Base-by-base conservation (phyloP, 1,140 invertebrate genomes). In the Carcinoscorpius rotundicauda region DNA sequence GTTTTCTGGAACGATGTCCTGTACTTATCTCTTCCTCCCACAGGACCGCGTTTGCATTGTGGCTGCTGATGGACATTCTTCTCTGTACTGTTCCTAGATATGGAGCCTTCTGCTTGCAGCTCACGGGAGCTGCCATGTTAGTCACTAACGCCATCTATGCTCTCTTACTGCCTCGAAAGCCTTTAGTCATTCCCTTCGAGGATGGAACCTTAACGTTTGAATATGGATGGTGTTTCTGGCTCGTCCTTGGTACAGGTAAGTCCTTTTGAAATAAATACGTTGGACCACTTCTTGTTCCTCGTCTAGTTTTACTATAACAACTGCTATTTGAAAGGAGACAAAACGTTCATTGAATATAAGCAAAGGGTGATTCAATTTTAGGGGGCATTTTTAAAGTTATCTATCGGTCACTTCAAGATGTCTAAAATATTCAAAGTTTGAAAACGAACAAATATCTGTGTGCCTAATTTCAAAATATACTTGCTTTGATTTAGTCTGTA, bases 221-320 rank as follows among this genome's bases (percentile, higher is more conserved):
- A 11, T 86, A 92, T 58, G 93, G 93, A 49, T 96, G 91, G 88
- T 93, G 90, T 77, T 98, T 89, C 78, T 97, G 91, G 88, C 79
- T 97, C 50, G 84, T 93, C 48, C 77, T 97, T 0, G 81, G 88
- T 56, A 87, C 91, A 72, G 94, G 93, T 93, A 78, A 78, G 72
- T 73, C 60, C 29, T 29, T 29, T 29, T 29, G 29, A 29, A 29
- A 29, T 29, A 2, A 29, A 29, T 29, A 29, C 29, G 29, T 29
- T 29, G 29, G 29, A 29, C 29, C 29, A 1, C 29, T 29, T 29
- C 29, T 29, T 2, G 29, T 29, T 29, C 29, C 29, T 29, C 29
- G 29, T 29, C 29, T 29, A 29, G 29, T 29, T 29, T 29, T 29
- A 29, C 29, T 29, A 29, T 29, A 29, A 29, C 29, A 29, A 29